phyloP scores from a whole-genome alignment of 92 coral and sea anemone genomes.

The Epizoanthus scotinus region DNA sequence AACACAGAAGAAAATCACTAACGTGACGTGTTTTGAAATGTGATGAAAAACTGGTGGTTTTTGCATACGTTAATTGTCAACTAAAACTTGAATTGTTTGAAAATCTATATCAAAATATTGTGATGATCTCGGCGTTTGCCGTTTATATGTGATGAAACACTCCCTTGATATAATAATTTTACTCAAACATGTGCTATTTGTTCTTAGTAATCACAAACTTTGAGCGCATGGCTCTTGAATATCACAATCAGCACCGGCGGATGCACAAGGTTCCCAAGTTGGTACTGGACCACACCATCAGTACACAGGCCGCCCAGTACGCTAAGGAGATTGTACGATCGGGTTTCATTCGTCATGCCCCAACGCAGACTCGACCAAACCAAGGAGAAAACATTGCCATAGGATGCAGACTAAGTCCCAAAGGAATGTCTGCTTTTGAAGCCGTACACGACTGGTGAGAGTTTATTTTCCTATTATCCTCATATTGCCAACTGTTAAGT shows the following conservation, averaged over 20 bases:
- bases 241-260: constrained; percentile 78
- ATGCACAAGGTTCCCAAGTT: constrained; percentile 57
- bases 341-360: constrained; percentile 61
- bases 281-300: constrained; percentile 74
- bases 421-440: constrained; percentile 78
- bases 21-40: no score
- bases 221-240: constrained; percentile 70
- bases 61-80: no score
- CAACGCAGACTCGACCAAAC: constrained; percentile 43
- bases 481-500: no score
- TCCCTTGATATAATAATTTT: background rate
- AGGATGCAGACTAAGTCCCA: constrained; percentile 76
- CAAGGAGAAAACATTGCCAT: constrained; percentile 81
- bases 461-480: no score
- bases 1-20: no score
- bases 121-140: no score
- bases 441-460: constrained; percentile 80
- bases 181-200: background rate
- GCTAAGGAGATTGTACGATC: constrained; percentile 53
- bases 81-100: no score
- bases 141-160: no score
- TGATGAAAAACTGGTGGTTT: no score
- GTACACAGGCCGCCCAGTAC: constrained; percentile 45
- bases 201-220: constrained; percentile 61
- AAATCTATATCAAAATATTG: no score